These are phyloP conservation scores for Pristionchus arcanus DNA, from an alignment of 2,888 invertebrate species.

Conservation along the genomic window DNA sequence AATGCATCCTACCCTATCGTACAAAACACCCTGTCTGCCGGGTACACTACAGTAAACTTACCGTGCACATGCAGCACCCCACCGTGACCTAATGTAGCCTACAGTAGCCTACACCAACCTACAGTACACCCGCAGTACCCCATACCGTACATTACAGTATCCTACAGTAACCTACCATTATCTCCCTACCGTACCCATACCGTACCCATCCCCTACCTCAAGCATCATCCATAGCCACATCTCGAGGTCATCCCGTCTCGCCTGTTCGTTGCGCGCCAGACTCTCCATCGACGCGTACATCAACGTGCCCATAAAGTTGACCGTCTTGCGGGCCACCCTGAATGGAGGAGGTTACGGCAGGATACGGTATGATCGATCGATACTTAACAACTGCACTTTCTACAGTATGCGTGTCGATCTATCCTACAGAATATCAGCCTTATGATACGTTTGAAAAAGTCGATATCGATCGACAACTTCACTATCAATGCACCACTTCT, in stretches of 20 bases:
- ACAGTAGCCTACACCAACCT: no score
- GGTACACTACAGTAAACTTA: not conserved
- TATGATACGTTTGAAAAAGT: no score
- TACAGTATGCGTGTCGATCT: not conserved
- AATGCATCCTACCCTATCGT: no score
- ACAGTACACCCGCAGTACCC: no score
- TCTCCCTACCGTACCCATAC: not conserved
- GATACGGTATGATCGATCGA: no score
- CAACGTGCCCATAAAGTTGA: slow-evolving; percentile 26
- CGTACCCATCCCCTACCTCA: not conserved
- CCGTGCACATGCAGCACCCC: not conserved
- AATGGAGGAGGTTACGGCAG: not conserved
- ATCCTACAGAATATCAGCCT: not conserved
- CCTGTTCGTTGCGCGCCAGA: not conserved
- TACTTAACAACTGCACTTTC: not conserved
- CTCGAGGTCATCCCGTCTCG: slow-evolving; percentile 14
- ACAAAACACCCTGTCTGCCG: not conserved
- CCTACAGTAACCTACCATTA: not conserved
- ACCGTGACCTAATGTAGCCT: not conserved
- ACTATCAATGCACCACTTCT: no score
- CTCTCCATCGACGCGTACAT: not conserved
- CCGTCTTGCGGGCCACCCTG: slow-evolving; percentile 15
- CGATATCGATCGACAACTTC: no score
- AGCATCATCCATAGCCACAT: slow-evolving; percentile 38
- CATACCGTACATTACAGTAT: no score